These are phyloP conservation scores for Drosophila prostipennis DNA, from an alignment of 2,888 invertebrate genomes.

Conservation along the genomic window DNA sequence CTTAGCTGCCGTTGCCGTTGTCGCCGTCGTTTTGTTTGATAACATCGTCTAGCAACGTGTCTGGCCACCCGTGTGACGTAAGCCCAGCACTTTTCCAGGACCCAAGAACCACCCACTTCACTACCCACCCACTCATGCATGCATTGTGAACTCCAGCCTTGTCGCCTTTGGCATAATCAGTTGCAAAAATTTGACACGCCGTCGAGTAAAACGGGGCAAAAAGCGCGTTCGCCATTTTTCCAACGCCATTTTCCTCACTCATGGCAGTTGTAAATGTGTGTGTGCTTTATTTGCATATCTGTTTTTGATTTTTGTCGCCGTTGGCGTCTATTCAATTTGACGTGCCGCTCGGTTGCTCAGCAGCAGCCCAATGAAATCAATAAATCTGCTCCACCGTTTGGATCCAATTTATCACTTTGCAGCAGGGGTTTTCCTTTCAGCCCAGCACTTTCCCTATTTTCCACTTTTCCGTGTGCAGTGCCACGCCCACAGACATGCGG, in stretches of 20 bases:
- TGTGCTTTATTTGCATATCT: slow-evolving; percentile 69
- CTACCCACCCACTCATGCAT: slow-evolving; percentile 24
- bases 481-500: slow-evolving; percentile 61
- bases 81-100: slow-evolving; percentile 18
- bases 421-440: slow-evolving; percentile 44
- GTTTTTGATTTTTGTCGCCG: slow-evolving; percentile 77
- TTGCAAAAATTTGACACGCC: slow-evolving; percentile 69
- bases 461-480: slow-evolving; percentile 38
- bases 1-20: slow-evolving; percentile 38
- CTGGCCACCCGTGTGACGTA: slow-evolving; percentile 60
- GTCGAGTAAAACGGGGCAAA: slow-evolving; percentile 29
- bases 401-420: slow-evolving; percentile 79
- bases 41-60: slow-evolving; percentile 76
- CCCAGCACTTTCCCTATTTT: too few species aligned
- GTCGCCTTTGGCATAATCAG: slow-evolving; percentile 70
- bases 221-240: slow-evolving; percentile 41
- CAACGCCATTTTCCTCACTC: slow-evolving; percentile 22
- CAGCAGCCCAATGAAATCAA: slow-evolving; percentile 65
- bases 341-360: slow-evolving; percentile 47
- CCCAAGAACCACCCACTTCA: not conserved
- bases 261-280: slow-evolving; percentile 12
- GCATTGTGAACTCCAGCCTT: slow-evolving; percentile 35
- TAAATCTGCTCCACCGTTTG: slow-evolving; percentile 77
- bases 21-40: slow-evolving; percentile 69
- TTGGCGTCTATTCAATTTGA: slow-evolving; percentile 74